Evolutionary conservation across 2,888 invertebrate genomes (phyloP).

Genomic region (Digitonthophagus gazella): DNA sequence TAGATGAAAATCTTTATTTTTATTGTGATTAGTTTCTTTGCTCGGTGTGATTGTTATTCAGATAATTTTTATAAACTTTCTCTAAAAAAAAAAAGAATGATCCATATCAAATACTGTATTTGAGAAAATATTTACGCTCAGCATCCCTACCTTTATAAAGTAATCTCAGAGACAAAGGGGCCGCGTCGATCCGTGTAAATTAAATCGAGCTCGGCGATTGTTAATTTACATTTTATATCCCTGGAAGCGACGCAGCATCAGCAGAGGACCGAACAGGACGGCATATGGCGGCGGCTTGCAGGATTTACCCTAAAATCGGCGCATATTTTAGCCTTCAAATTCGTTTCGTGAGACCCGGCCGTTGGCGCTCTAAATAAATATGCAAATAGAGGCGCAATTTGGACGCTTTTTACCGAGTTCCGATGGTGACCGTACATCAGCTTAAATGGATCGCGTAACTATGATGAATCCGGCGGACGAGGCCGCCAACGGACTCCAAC

Average conservation of each 20-base stretch:
- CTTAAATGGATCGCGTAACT: constrained; percentile 6
- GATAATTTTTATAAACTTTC: too few species aligned
- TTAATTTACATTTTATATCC: constrained; percentile 17
- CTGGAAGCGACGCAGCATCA: neutral
- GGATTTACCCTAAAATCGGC: constrained; percentile 11
- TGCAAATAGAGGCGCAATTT: constrained; percentile 11
- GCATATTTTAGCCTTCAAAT: constrained; percentile 9
- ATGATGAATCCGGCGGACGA: constrained; percentile 12
- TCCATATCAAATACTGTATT: too few species aligned
- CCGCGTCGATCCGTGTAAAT: constrained; percentile 3
- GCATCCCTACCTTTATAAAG: neutral
- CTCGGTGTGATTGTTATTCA: too few species aligned
- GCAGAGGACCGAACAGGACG: neutral
- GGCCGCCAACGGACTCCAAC: neutral
- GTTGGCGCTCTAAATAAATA: constrained; percentile 10
- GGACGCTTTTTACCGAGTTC: constrained; percentile 8
- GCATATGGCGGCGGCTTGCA: neutral
- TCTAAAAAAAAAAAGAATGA: too few species aligned
- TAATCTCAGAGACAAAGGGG: neutral
- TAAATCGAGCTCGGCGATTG: constrained; percentile 14
- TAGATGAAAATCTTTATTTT: too few species aligned
- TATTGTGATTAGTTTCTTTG: too few species aligned
- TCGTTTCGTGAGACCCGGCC: neutral
- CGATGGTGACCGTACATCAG: constrained; percentile 8
- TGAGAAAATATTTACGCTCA: too few species aligned